Conservation (phyloP, 2,888 invertebrate genomes). For the Plebejus melissa region DNA sequence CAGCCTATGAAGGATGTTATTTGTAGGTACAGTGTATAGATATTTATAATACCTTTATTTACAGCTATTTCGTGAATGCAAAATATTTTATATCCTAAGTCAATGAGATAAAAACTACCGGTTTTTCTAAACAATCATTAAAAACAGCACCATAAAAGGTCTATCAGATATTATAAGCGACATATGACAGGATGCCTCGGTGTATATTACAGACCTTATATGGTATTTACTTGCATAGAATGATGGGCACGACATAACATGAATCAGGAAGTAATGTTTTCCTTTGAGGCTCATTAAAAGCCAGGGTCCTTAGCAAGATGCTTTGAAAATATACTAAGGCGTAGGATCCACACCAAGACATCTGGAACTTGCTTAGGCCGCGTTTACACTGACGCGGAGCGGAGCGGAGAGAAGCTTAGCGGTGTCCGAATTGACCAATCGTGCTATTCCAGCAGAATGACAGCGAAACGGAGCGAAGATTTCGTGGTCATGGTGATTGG, state of each 20-base stretch:
- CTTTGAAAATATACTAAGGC: too few relatives aligned
- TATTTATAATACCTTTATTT: not conserved
- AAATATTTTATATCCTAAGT: not conserved
- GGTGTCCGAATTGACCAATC: too few relatives aligned
- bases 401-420: too few relatives aligned
- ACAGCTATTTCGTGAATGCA: not conserved
- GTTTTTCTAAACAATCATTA: not conserved
- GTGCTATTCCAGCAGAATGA: too few relatives aligned
- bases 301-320: not conserved
- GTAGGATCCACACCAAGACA: too few relatives aligned
- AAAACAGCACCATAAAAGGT: not conserved
- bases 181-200: not conserved
- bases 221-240: not conserved
- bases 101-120: not conserved
- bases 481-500: too few relatives aligned
- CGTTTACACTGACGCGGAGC: too few relatives aligned
- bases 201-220: not conserved
- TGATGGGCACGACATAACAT: conserved; percentile 2
- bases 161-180: not conserved
- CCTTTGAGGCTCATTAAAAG: not conserved
- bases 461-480: too few relatives aligned
- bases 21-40: not conserved
- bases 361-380: too few relatives aligned
- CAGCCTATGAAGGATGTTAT: too few relatives aligned
- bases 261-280: not conserved